These are phyloP conservation scores for Tetheella fluctuosa DNA, from an alignment of 2,888 invertebrate species.

Conservation along the genomic window DNA sequence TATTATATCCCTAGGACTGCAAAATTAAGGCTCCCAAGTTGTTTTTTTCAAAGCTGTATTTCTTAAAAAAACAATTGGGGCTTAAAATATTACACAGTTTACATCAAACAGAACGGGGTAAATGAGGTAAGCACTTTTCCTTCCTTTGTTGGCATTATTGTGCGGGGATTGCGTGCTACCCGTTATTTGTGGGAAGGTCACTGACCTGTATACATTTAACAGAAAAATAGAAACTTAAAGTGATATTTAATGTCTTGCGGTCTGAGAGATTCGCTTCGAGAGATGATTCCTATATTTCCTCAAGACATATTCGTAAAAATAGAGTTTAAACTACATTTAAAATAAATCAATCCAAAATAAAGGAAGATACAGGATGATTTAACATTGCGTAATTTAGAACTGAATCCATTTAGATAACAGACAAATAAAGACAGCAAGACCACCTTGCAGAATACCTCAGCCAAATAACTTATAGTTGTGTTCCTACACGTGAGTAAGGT, in stretches of 20 bases:
- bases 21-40: not conserved
- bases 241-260: not conserved
- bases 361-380: too few relatives aligned
- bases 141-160: constrained; percentile 30
- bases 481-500: too few relatives aligned
- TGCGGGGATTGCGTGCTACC: constrained; percentile 45
- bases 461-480: too few relatives aligned
- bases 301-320: too few relatives aligned
- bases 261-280: too few relatives aligned
- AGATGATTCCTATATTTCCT: not conserved
- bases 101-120: constrained; percentile 22
- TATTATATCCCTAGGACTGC: not conserved
- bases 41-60: not conserved
- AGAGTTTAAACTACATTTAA: too few relatives aligned
- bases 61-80: constrained; percentile 2
- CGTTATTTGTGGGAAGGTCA: constrained; percentile 35
- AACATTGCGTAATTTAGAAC: too few relatives aligned
- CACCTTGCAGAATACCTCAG: too few relatives aligned
- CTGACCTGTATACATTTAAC: constrained; percentile 28
- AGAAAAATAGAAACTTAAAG: not conserved
- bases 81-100: constrained; percentile 12
- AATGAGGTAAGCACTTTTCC: constrained; percentile 30
- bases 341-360: too few relatives aligned
- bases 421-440: too few relatives aligned
- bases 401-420: too few relatives aligned